A percentile compares a stretch with the other conserved stretches of the same genome.
These are phyloP conservation scores for Hypothenemus hampei DNA, from an alignment of 1,140 invertebrate species.

Conservation along the genomic window DNA sequence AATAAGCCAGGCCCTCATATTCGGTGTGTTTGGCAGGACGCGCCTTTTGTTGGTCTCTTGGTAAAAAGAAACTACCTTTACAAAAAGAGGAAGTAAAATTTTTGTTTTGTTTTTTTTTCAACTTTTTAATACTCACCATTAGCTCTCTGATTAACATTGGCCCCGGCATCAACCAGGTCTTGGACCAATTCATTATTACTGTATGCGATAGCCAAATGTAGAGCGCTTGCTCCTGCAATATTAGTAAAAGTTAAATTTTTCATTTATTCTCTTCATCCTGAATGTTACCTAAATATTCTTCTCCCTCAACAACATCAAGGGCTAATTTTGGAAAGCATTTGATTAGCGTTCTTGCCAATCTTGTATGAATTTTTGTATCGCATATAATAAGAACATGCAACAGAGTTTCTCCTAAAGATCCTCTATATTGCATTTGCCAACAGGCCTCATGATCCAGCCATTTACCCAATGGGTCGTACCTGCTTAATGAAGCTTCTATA, in stretches of 20 bases:
- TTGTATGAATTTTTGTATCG: slow-evolving; percentile 80
- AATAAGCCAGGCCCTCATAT: slow-evolving; percentile 92
- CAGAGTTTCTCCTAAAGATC: slow-evolving; percentile 89
- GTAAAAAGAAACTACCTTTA: slow-evolving; percentile 80
- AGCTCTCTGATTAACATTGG: slow-evolving; percentile 86
- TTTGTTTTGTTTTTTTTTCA: not conserved
- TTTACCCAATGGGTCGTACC: slow-evolving; percentile 76
- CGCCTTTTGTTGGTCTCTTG: slow-evolving; percentile 79
- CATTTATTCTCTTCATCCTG: not conserved
- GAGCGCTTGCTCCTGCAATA: slow-evolving; percentile 73
- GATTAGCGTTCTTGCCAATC: slow-evolving; percentile 81
- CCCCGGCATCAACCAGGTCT: slow-evolving; percentile 83
- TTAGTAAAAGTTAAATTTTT: slow-evolving; percentile 2
- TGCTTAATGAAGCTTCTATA: slow-evolving; percentile 73
- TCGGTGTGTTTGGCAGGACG: slow-evolving; percentile 75
- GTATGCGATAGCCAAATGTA: slow-evolving; percentile 95
- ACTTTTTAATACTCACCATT: slow-evolving; percentile 55
- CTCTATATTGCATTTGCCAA: slow-evolving; percentile 96
- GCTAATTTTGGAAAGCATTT: slow-evolving; percentile 89
- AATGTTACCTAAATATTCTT: slow-evolving; percentile 84
- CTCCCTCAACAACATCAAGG: slow-evolving; percentile 92
- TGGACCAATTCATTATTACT: slow-evolving; percentile 94
- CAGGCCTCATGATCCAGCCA: slow-evolving; percentile 89
- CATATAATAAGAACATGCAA: slow-evolving; percentile 94
- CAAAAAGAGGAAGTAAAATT: slow-evolving; percentile 1